Evolutionary conservation across 2,797 vertebrate genomes (phyloP), one percentile per base, ranked within the genome.

Genomic region (Rhinogobio ventralis): DNA sequence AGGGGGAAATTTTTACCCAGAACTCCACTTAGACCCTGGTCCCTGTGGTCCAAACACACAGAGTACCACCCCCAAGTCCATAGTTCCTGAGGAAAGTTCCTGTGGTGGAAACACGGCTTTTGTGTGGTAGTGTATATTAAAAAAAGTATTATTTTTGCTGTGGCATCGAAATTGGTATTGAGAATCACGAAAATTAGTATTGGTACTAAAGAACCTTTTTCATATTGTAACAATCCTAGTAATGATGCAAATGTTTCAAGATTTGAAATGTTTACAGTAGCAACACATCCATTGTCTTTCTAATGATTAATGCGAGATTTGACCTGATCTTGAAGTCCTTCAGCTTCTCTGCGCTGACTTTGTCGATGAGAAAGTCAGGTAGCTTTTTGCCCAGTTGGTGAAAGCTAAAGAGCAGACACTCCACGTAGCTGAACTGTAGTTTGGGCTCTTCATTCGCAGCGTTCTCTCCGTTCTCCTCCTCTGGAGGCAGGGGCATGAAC

Each of bases 321-420:
- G 86, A 98, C 98, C 97, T 97, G 92, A 99, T 99, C 95, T 99
- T 99, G 87, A 99, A 99, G 91, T 99, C 98, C 93, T 99, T 99
- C 86, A 99, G 94, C 66, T 94, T 96, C 88, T 99, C 98, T 2
- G 96, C 96, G 25, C 98, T 97, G 90, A 99, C 95, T 93, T 99
- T 99, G 88, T 96, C 96, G 2, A 98, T 96, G 72, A 99, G 96
- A 90, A 99, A 99, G 92, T 99, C 98, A 0, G 98, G 98, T 87
- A 99, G 95, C 90, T 99, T 99, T 92, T 98, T 96, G 25, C 98
- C 97, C 79, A 99, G 94, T 91, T 99, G 98, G 91, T 99, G 98
- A 92, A 99, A 99, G 87, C 97, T 94, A 36, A 96, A 99, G 45
- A 99, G 92, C 25, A 99, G 96, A 93, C 98, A 99, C 87, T 99